These are phyloP conservation scores for Paguma larvata DNA, from an alignment of 2,797 vertebrate species.

Conservation along the genomic window DNA sequence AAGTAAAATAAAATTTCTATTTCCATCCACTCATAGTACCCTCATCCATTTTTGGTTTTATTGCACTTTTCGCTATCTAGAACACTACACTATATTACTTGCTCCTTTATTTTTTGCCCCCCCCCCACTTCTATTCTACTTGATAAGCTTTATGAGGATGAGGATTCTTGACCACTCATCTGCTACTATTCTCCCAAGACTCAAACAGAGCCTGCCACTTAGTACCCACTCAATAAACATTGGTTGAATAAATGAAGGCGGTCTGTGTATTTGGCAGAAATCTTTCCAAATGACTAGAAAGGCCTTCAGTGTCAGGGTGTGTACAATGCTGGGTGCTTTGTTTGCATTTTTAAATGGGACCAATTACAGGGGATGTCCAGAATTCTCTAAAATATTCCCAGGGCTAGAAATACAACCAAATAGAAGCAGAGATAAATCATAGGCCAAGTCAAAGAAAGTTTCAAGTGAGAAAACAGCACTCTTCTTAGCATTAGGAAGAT, in stretches of 20 bases:
- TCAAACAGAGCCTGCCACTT: background rate
- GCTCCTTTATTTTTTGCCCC: background rate
- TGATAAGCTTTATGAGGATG: background rate
- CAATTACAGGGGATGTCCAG: conserved; percentile 21
- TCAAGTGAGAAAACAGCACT: background rate
- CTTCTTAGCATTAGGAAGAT: background rate
- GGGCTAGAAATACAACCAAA: conserved; percentile 37
- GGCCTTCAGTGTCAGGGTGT: background rate
- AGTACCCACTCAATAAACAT: background rate
- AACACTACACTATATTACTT: background rate
- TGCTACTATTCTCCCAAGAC: background rate
- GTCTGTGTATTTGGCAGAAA: background rate
- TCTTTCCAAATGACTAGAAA: background rate
- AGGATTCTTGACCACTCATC: background rate
- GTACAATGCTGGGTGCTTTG: background rate
- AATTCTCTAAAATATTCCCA: conserved; percentile 41
- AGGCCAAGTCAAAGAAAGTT: conserved; percentile 11
- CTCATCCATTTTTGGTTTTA: background rate
- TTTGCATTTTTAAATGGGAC: conserved; percentile 34
- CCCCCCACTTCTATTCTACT: background rate
- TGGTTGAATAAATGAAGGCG: background rate
- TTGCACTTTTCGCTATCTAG: background rate
- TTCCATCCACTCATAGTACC: background rate
- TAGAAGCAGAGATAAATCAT: background rate
- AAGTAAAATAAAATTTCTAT: background rate